Conservation (phyloP, 2,888 invertebrate genomes). For the Xanthorhoe spadicearia region DNA sequence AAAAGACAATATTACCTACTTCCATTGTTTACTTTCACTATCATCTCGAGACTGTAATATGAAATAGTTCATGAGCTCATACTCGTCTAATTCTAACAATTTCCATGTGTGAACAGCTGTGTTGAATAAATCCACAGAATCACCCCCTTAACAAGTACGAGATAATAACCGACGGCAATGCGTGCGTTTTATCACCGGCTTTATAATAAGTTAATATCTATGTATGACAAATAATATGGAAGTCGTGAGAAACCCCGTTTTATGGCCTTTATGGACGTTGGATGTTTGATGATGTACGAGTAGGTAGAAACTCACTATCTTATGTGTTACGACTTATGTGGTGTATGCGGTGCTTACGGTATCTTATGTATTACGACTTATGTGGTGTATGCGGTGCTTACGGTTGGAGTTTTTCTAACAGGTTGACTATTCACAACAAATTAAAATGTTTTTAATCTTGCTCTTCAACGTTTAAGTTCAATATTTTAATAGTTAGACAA, state of each 20-base stretch:
- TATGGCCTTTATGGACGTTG: conserved; percentile 38
- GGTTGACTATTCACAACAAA: too few species aligned
- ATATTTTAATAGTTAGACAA: too few species aligned
- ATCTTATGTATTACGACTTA: conserved; percentile 14
- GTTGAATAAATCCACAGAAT: conserved; percentile 22
- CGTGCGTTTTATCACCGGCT: conserved; percentile 50
- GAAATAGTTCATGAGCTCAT: conserved; percentile 9
- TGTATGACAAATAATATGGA: conserved; percentile 46
- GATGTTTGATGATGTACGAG: conserved; percentile 27
- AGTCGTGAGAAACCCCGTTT: conserved; percentile 36
- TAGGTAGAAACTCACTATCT: conserved; percentile 20
- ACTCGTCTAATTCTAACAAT: conserved; percentile 8
- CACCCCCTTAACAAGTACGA: conserved; percentile 42
- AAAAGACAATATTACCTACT: too few species aligned
- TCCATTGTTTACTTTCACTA: too few species aligned
- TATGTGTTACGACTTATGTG: conserved; percentile 10
- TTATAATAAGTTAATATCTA: conserved; percentile 49
- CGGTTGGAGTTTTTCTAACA: too few species aligned
- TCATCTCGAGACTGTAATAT: not conserved
- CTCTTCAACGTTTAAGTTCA: too few species aligned
- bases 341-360: not conserved
- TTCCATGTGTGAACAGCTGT: conserved; percentile 16
- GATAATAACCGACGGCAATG: conserved; percentile 47
- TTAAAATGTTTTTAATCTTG: too few species aligned
- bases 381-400: not conserved